A percentile compares a stretch with the other conserved stretches of the same genome.
These are phyloP conservation scores for Pherbina coryleti DNA, from an alignment of 2,888 invertebrate genomes.

Conservation along the genomic window DNA sequence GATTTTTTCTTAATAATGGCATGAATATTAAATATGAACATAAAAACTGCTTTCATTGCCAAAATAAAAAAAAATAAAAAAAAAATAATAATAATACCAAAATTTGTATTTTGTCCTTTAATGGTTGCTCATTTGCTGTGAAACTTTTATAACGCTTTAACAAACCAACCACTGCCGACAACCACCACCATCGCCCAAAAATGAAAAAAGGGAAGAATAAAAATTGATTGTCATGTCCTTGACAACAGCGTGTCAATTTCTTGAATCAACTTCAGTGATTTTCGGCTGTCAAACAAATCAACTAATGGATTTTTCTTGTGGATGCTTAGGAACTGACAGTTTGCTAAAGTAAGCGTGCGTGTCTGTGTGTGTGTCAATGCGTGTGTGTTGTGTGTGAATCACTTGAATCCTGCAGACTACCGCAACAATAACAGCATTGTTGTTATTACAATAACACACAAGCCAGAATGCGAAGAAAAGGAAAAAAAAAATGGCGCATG, in stretches of 20 bases:
- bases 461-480: neutral
- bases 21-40: too few species aligned
- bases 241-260: constrained; percentile 28
- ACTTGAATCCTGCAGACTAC: neutral
- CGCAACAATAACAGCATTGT: constrained; percentile 9
- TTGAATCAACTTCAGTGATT: constrained; percentile 24
- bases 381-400: neutral
- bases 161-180: too few species aligned
- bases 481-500: neutral
- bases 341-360: neutral
- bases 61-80: too few species aligned
- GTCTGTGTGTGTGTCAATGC: neutral
- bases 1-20: too few species aligned
- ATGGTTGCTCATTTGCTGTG: too few species aligned
- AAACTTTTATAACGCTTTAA: too few species aligned
- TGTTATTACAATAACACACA: neutral
- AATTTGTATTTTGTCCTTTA: too few species aligned
- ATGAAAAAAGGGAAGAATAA: too few species aligned
- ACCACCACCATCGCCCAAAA: too few species aligned
- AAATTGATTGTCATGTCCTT: constrained; percentile 9
- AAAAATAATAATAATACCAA: too few species aligned
- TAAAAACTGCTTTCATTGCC: too few species aligned
- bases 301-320: constrained; percentile 12
- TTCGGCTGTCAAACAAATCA: constrained; percentile 28
- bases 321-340: neutral